Conservation (phyloP, 2,113 vertebrate genomes). For the Amblyornis subalaris region DNA sequence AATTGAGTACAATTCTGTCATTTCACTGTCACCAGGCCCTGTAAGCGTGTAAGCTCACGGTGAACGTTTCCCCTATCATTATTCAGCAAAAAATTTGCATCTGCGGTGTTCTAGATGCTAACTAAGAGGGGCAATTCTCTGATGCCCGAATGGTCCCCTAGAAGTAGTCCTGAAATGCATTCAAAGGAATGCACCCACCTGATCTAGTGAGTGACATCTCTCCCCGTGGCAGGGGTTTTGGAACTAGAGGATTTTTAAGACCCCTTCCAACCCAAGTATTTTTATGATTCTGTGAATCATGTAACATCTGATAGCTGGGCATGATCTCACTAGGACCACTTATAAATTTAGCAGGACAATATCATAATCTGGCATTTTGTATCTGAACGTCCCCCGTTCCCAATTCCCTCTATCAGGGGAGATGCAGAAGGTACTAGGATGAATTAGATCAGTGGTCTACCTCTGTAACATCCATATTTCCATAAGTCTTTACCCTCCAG, state of each 20-base stretch:
- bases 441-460: neutral
- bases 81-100: neutral
- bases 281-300: neutral
- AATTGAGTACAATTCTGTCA: neutral
- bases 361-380: neutral
- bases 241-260: neutral
- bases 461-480: neutral
- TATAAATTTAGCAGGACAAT: neutral
- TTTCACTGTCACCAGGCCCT: neutral
- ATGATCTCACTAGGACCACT: neutral
- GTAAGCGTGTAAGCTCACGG: neutral
- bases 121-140: neutral
- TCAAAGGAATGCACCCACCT: neutral
- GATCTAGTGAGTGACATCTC: neutral
- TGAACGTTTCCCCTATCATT: rapidly evolving
- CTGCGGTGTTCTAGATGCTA: neutral
- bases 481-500: neutral
- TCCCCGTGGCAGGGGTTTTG: rapidly evolving
- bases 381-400: neutral
- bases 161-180: neutral
- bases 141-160: neutral
- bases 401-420: neutral
- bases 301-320: neutral
- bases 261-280: neutral
- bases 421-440: neutral